Base-by-base conservation (phyloP, 2,888 invertebrate genomes). In the Synanthedon vespiformis region DNA sequence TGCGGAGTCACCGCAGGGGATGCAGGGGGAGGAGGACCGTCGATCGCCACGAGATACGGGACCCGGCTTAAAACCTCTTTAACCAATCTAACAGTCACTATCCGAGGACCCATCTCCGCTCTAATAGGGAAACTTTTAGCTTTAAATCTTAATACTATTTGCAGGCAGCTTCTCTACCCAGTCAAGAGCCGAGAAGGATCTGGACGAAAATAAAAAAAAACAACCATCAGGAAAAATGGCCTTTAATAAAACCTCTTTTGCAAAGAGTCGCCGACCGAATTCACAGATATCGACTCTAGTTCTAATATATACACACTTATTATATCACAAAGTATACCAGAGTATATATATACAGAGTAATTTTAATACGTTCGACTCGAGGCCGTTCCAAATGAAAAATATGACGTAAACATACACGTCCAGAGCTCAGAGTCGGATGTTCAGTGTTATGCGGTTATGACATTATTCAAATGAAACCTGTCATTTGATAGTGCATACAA, bases 181-280 rank as follows among this genome's bases (percentile, higher is more conserved):
- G 34, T 34, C 34, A 8, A 34, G 34, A 6, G 6, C 34, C 34
- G 34, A 34, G 34, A 34, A 34, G 34, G 34, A 34, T 22, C 22
- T 10, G 34, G 34, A 34, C 34, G 8, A 34, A 34, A 34, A 34
- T 34, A 34, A 34, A 34, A 34, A 34, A 34, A 34, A 34, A 34
- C 34, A 34, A 34, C 8, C 34, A 34, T 68, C 74, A 72, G 72
- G 77, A 77, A 81, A 79, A 80, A 72, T 76, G 76, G 76, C 74
- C 72, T 82, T 81, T 82, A 81, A 74, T 83, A 73, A 80, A 82
- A 78, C 75, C 77, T 67, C 65, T 61, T 34, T 67, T 66, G 65
- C 72, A 71, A 58, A 62, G 59, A 58, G 61, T 67, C 68, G 69
- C 63, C 71, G 65, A 70, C 22, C 22, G 22, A 22, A 22, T 22